Conservation (phyloP, 1,140 invertebrate species). For the Saxidomus purpurata region DNA sequence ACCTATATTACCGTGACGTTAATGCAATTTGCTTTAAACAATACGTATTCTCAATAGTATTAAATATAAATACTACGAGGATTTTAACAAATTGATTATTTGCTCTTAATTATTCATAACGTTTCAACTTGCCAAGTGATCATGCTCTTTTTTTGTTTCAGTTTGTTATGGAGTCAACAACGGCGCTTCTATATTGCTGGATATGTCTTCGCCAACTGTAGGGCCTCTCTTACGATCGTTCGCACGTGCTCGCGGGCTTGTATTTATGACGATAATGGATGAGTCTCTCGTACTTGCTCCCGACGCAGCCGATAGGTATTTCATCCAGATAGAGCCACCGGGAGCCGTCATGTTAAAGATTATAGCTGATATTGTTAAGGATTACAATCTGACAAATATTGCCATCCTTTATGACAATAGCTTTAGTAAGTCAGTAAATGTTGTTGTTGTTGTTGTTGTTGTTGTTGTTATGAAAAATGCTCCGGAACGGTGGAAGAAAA, state of each 20-base stretch:
- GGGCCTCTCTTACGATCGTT: constrained; percentile 47
- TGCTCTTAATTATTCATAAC: no score
- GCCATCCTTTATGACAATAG: constrained; percentile 46
- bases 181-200: constrained; percentile 12
- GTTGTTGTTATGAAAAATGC: no score
- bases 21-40: no score
- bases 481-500: no score
- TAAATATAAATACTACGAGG: no score
- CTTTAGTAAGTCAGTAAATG: constrained; percentile 60
- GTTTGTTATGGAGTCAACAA: constrained; percentile 30
- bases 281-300: neutral
- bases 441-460: no score
- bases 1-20: neutral
- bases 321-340: constrained; percentile 45
- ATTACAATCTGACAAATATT: constrained; percentile 51
- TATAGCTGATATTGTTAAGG: constrained; percentile 38
- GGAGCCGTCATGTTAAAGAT: constrained; percentile 35
- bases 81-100: no score
- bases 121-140: no score
- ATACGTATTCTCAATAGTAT: no score
- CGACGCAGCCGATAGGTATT: neutral
- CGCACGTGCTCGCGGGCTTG: constrained; percentile 41
- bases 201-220: neutral
- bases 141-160: constrained; percentile 24
- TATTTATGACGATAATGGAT: constrained; percentile 24